Conservation (phyloP, 2,888 invertebrate genomes). For the Gonocerus acuteangulatus region DNA sequence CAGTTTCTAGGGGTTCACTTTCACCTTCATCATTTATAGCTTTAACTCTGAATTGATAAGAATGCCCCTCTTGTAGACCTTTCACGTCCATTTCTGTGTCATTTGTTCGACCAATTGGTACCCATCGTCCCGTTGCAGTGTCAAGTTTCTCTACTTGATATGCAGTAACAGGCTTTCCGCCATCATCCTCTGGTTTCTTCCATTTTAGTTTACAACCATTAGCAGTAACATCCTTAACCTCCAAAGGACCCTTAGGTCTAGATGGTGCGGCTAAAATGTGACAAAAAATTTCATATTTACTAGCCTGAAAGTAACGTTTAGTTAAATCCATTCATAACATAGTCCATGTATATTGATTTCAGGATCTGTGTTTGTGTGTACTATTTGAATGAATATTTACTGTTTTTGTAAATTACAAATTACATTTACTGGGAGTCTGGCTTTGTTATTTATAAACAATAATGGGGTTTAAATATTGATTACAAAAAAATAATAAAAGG, state of each 20-base stretch:
- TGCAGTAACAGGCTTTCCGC: conserved; percentile 85
- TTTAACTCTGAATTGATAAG: conserved; percentile 88
- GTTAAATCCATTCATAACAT: too few relatives aligned
- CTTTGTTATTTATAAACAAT: too few relatives aligned
- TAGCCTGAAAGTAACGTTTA: too few relatives aligned
- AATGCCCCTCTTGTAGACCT: conserved; percentile 83
- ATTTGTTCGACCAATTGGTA: conserved; percentile 79
- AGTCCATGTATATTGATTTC: too few relatives aligned
- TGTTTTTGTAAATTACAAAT: too few relatives aligned
- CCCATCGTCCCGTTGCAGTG: conserved; percentile 84
- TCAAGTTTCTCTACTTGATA: conserved; percentile 92
- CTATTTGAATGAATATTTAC: too few relatives aligned
- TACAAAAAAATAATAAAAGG: too few relatives aligned
- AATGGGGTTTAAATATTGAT: too few relatives aligned
- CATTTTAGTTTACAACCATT: conserved; percentile 83
- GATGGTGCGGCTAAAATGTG: conserved; percentile 65
- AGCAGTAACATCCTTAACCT: conserved; percentile 81
- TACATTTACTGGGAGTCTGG: too few relatives aligned
- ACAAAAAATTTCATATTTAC: too few relatives aligned
- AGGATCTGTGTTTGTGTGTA: too few relatives aligned
- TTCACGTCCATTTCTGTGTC: conserved; percentile 82
- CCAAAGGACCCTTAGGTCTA: conserved; percentile 81
- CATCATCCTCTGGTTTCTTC: conserved; percentile 92
- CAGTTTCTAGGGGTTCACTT: conserved; percentile 89
- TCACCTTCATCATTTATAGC: conserved; percentile 93